Evolutionary conservation across 1,140 invertebrate genomes (phyloP).

Genomic region (Trachymyrmex septentrionalis): DNA sequence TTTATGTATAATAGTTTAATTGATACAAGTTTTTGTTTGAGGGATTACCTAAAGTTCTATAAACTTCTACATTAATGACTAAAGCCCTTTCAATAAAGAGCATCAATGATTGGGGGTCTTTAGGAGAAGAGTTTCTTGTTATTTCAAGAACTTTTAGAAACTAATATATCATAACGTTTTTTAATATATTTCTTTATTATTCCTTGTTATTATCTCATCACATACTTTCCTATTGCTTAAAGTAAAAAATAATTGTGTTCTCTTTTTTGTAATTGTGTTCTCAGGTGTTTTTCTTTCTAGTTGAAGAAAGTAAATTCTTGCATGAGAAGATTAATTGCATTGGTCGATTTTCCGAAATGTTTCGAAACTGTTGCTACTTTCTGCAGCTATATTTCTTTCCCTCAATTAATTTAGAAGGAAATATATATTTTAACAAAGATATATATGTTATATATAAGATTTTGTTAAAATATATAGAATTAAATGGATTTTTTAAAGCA

Average conservation of each 20-base stretch:
- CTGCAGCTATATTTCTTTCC: not conserved
- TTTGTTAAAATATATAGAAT: not conserved
- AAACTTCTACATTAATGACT: constrained; percentile 44
- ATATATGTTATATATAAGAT: not conserved
- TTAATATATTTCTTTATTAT: not conserved
- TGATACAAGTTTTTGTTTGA: constrained; percentile 50
- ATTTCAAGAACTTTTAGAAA: not conserved
- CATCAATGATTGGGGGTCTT: not conserved
- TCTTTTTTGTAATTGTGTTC: not conserved
- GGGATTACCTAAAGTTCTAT: constrained; percentile 8
- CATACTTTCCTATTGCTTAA: not conserved
- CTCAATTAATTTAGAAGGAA: not conserved
- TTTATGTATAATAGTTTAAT: constrained; percentile 40
- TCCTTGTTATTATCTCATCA: not conserved
- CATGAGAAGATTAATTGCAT: constrained; percentile 23
- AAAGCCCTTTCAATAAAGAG: constrained; percentile 5
- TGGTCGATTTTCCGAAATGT: constrained; percentile 17
- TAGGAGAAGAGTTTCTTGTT: not conserved
- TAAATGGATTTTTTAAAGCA: not conserved
- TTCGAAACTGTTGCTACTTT: not conserved
- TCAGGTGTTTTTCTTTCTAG: not conserved
- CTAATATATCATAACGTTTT: not conserved
- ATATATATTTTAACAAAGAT: not conserved
- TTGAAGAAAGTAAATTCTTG: not conserved
- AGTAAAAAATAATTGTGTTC: not conserved